phyloP scores from a whole-genome alignment of 2,888 invertebrate species.

The Ptychoptera contaminata region DNA sequence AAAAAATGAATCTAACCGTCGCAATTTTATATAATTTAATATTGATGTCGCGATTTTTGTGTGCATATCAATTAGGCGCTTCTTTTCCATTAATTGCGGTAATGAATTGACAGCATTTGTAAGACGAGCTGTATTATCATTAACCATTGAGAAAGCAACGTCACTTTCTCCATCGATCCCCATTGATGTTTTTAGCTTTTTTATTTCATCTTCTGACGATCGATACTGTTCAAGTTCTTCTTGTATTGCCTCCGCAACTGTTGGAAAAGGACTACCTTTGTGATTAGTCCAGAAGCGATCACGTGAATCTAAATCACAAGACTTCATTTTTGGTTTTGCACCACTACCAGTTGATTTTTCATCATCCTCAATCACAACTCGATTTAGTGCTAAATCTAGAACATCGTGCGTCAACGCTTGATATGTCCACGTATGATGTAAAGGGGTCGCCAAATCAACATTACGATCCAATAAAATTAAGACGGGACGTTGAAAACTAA shows the following conservation, averaged over 20 bases:
- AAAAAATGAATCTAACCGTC: constrained; percentile 89
- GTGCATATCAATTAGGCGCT: constrained; percentile 95
- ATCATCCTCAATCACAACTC: constrained; percentile 52
- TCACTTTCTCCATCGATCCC: constrained; percentile 82
- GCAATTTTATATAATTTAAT: constrained; percentile 67
- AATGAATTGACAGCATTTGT: constrained; percentile 92
- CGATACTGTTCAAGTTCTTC: constrained; percentile 91
- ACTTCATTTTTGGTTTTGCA: constrained; percentile 59
- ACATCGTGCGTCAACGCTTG: constrained; percentile 97
- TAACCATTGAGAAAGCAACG: constrained; percentile 70
- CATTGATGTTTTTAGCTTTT: constrained; percentile 86
- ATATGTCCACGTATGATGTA: constrained; percentile 99
- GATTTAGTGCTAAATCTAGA: constrained; percentile 77
- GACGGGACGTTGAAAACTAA: constrained; percentile 85
- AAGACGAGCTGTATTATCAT: constrained; percentile 82
- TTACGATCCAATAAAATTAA: constrained; percentile 85
- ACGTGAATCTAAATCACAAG: constrained; percentile 76
- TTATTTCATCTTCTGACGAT: constrained; percentile 90
- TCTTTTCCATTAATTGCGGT: constrained; percentile 93
- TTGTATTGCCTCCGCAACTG: constrained; percentile 96
- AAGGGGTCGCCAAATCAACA: constrained; percentile 90
- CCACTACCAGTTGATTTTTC: constrained; percentile 38
- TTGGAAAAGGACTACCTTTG: constrained; percentile 86
- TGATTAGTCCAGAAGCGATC: constrained; percentile 90
- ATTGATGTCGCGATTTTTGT: constrained; percentile 94